Percentiles rank a stretch among this genome's conserved stretches.
These are phyloP conservation scores for Cataglyphis livida DNA, from an alignment of 2,888 invertebrate species.

Conservation along the genomic window DNA sequence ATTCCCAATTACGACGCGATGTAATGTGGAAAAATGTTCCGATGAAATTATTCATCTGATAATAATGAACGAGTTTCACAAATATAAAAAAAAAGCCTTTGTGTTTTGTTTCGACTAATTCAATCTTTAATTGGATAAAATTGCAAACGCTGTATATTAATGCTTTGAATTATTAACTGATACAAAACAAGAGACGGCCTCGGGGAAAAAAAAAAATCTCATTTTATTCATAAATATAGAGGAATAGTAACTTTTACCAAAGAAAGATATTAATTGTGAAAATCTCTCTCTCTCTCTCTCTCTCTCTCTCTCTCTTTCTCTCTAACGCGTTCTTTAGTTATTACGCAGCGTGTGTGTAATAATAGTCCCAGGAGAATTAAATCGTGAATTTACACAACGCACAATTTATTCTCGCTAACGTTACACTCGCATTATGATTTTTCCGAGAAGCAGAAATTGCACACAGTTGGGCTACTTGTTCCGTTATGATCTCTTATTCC, in stretches of 20 bases:
- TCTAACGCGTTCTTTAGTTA: background rate
- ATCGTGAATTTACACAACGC: constrained; percentile 26
- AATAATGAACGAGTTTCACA: constrained; percentile 38
- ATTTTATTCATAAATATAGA: constrained; percentile 12
- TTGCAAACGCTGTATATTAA: constrained; percentile 27
- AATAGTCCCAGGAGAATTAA: constrained; percentile 57
- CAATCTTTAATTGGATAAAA: constrained; percentile 43
- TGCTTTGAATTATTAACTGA: constrained; percentile 25
- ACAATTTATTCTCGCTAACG: background rate
- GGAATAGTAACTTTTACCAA: background rate
- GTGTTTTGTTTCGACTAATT: constrained; percentile 39
- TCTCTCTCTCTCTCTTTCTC: no score
- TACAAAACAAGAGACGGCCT: background rate
- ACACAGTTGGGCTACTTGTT: background rate
- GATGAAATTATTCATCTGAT: constrained; percentile 38
- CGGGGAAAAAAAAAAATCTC: constrained; percentile 8
- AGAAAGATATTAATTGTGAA: constrained; percentile 13
- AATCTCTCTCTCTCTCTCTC: background rate
- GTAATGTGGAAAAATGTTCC: constrained; percentile 37
- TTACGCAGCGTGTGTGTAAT: constrained; percentile 8
- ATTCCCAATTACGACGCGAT: constrained; percentile 39
- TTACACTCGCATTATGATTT: constrained; percentile 12
- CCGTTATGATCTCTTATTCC: constrained; percentile 35
- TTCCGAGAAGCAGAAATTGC: constrained; percentile 15
- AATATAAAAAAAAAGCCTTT: constrained; percentile 17